phyloP scores from a whole-genome alignment of 2,888 invertebrate genomes.

The Sminthurinus aureus region DNA sequence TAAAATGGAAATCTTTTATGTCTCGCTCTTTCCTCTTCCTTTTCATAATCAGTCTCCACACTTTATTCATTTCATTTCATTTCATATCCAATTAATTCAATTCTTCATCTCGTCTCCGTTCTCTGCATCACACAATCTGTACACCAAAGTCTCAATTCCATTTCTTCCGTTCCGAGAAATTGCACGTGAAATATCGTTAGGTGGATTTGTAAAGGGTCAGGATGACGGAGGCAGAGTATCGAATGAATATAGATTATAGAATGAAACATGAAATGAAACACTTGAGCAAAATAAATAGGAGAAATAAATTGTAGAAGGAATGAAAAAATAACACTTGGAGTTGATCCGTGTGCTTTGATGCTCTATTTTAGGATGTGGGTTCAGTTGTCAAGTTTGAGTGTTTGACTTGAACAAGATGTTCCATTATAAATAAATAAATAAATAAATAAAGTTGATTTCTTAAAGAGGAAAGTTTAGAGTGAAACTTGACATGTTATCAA shows the following conservation, averaged over 20 bases:
- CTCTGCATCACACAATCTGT: slow-evolving; percentile 30
- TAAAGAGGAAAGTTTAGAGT: neutral
- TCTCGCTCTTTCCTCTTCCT: neutral
- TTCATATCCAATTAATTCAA: slow-evolving; percentile 19
- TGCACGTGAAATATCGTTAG: neutral
- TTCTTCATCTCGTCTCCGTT: slow-evolving; percentile 32
- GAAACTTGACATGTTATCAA: neutral
- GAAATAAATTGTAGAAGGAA: neutral
- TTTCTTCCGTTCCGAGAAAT: neutral
- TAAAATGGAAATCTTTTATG: neutral
- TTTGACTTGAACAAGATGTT: neutral
- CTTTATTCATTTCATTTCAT: neutral
- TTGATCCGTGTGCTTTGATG: neutral
- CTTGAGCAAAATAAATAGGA: neutral
- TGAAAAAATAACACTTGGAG: neutral
- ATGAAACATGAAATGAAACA: too few species aligned
- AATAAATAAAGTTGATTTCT: neutral
- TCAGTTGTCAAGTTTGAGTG: too few species aligned
- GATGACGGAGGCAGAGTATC: neutral
- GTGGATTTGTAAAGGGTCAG: neutral
- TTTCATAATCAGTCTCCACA: neutral
- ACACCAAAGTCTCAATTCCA: neutral
- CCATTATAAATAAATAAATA: neutral
- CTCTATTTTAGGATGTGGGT: neutral
- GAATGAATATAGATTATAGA: too few species aligned